Evolutionary conservation across 2,888 invertebrate species (phyloP).

Genomic region (Sminthurinus aureus): DNA sequence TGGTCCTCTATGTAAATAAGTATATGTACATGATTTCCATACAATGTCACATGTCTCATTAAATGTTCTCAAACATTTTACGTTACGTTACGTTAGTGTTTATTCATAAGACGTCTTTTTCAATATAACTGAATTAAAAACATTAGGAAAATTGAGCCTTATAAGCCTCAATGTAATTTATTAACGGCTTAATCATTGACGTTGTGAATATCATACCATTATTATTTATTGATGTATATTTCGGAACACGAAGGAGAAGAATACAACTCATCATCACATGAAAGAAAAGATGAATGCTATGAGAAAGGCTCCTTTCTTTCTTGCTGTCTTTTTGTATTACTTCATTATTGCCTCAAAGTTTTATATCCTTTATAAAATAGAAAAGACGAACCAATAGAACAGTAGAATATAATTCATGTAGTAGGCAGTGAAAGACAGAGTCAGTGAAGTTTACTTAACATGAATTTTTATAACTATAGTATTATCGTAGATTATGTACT

Average conservation of each 20-base stretch:
- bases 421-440: neutral
- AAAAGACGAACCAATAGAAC: neutral
- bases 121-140: conserved; percentile 1
- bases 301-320: neutral
- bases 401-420: neutral
- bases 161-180: conserved; percentile 10
- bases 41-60: no score
- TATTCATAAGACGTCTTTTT: conserved; percentile 4
- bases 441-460: neutral
- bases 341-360: no score
- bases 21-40: no score
- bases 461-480: no score
- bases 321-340: no score
- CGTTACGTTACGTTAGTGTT: no score
- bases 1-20: no score
- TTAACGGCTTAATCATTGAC: conserved; percentile 1
- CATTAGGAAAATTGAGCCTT: conserved; percentile 1
- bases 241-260: neutral
- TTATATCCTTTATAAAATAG: no score
- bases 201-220: neutral
- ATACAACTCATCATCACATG: conserved; percentile 3
- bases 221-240: neutral
- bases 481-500: no score
- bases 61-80: no score
- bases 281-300: neutral